Base-by-base conservation (phyloP, 2,888 invertebrate genomes). In the Pediacus dermestoides region DNA sequence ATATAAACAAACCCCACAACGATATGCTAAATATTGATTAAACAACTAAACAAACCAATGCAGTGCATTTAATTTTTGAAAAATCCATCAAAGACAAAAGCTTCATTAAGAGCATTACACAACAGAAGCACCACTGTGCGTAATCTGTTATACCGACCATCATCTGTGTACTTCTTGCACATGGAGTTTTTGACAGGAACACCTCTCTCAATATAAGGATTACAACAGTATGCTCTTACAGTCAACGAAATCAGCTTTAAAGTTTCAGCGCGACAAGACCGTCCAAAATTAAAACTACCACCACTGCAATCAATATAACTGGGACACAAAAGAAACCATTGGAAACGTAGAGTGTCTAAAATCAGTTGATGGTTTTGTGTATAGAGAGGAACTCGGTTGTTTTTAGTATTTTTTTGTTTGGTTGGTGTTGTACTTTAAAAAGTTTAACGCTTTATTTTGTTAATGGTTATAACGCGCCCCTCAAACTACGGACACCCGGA, bases 241-340 rank as follows among this genome's bases (percentile, higher is more conserved):
- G 9, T 18, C 23, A 4, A n/a, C 23, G 3, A 56, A 56, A 58
- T 58, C 58, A 49, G 55, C 53, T 57, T 57, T 55, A 53, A 53
- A 57, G 50, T 57, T 53, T 36, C 45, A 46, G 26, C 23, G 31
- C 27, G 37, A 35, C 28, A 25, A 28, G 46, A n/a, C n/a, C n/a
- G 31, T 31, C 37, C 27, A 37, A 52, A 44, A 48, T 47, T 46
- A 52, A 48, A 52, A 49, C 47, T 52, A 39, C 46, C 45, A n/a
- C n/a, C n/a, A n/a, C n/a, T 35, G 40, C 39, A 52, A 48, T 50
- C 49, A 39, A 48, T 50, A 50, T 34, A 10, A 28, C n/a, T n/a
- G n/a, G n/a, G n/a, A n/a, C n/a, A n/a, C n/a, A n/a, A n/a, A n/a
- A n/a, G n/a, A n/a, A n/a, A n/a, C n/a, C n/a, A n/a, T n/a, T n/a